phyloP scores from a whole-genome alignment of 2,888 invertebrate genomes.

The Polyommatus iphigenia region DNA sequence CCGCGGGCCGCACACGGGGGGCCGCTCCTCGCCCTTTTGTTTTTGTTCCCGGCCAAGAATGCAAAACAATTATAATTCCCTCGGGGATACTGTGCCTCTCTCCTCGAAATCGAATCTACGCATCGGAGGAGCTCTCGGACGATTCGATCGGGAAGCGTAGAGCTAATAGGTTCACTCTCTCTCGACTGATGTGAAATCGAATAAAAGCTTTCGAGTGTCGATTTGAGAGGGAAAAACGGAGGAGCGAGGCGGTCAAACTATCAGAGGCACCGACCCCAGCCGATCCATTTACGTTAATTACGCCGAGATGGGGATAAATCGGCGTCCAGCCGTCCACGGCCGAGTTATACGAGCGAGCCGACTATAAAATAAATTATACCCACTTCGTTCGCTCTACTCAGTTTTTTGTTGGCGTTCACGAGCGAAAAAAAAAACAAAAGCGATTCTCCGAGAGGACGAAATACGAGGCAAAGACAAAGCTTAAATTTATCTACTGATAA shows the following conservation, averaged over 20 bases:
- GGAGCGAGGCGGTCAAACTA: slow-evolving; percentile 46
- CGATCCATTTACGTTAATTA: slow-evolving; percentile 81
- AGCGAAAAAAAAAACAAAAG: slow-evolving; percentile 70
- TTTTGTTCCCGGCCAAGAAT: slow-evolving; percentile 78
- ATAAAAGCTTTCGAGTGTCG: slow-evolving; percentile 36
- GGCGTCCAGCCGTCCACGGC: slow-evolving; percentile 78
- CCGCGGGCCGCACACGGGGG: slow-evolving; percentile 68
- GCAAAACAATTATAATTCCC: slow-evolving; percentile 80
- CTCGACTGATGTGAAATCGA: slow-evolving; percentile 35
- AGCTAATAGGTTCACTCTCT: slow-evolving; percentile 61
- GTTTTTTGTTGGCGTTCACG: slow-evolving; percentile 75
- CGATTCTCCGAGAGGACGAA: slow-evolving; percentile 77
- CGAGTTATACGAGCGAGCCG: slow-evolving; percentile 77
- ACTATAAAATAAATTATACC: slow-evolving; percentile 81
- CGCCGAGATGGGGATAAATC: slow-evolving; percentile 77
- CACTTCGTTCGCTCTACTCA: slow-evolving; percentile 79
- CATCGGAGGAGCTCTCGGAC: slow-evolving; percentile 62
- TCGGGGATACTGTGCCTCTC: slow-evolving; percentile 68
- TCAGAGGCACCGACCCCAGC: slow-evolving; percentile 67
- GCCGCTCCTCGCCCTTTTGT: slow-evolving; percentile 70
- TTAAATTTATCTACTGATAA: slow-evolving; percentile 81
- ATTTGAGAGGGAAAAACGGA: slow-evolving; percentile 35
- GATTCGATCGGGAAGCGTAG: slow-evolving; percentile 58
- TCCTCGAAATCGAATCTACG: slow-evolving; percentile 63
- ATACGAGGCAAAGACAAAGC: slow-evolving; percentile 80